Evolutionary conservation across 37 sponge, comb jelly and placozoan genomes (phyloP), one percentile per base, ranked within the genome.

Genomic region (Cliona cf. orientalis): DNA sequence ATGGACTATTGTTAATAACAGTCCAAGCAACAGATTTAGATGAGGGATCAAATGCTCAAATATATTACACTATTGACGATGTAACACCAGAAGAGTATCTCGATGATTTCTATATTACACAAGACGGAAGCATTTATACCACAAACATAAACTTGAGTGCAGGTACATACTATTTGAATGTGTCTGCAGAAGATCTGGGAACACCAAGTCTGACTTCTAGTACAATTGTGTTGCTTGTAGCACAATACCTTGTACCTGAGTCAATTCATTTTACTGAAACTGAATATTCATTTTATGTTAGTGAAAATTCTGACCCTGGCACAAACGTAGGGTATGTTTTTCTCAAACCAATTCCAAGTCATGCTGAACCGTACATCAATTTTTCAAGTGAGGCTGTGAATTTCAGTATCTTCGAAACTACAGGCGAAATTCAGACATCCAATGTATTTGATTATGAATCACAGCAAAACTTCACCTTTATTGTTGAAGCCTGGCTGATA

Each of bases 241-340:
- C 55, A 1, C 57, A 9, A 53, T 19, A 73, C 3, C 21, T 34
- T 28, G 55, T 73, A 5, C 74, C 74, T 36, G 37, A 3, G 7
- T 55, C 55, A 32, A 73, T 73, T 14, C 14, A 23, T 7, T 49
- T 73, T 32, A 26, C 34, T 25, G 34, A 46, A 49, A 3, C 68
- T 19, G 26, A 11, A 3, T 72, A 82, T 39, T 36, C 43, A 23
- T 64, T 82, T 38, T 64, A 43, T 28, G 46, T 73, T n/a, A 72
- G 63, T 36, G 83, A 82, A 26, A 58, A 82, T 49, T 46, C 60
- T 4, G 3, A 14, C 21, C 28, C 57, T 25, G 57, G 32, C 1
- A 33, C 57, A 22, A 12, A 1, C 14, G 34, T 73, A 1, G 74
- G 74, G 6, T 7, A 73, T 23, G 56, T 73, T 36, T 29, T 1